Base-by-base conservation (phyloP, 1,140 invertebrate species). In the Araneus ventricosus region DNA sequence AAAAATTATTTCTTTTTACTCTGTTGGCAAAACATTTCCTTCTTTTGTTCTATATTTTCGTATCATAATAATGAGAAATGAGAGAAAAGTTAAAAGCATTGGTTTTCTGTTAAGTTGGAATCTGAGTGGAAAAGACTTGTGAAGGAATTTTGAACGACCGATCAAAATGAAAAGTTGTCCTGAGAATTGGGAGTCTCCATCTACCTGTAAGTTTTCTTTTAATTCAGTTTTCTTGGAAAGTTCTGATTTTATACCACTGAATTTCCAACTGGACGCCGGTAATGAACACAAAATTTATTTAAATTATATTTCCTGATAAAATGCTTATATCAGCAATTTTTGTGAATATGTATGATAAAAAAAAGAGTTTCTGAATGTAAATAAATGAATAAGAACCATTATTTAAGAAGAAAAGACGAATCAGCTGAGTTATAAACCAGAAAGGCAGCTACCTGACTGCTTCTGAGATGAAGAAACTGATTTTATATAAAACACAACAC, bases 191-290 rank as follows among this genome's bases (percentile, higher is more conserved):
- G 52, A 37, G n/a, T 57, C 1, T 87, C 61, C 34, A 22, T 87
- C 61, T 20, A 87, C n/a, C 8, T 24, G 61, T 61, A 37, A 10
- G 52, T 57, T 87, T 61, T 22, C 84, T 27, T 37, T 61, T 17
- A 20, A 10, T 37, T 87, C 84, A 4, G 30, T 27, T 37, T 27
- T 52, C 5, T n/a, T n/a, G n/a, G n/a, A n/a, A n/a, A n/a, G 84
- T 87, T 14, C 20, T 63, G 27, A 87, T 87, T 7, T 57, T 87
- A 61, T 34, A 61, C 17, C 61, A 24, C 52, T 87, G 10, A 87
- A 61, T 87, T 61, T 87, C 24, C 84, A 87, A 61, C 8, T 87
- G 57, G 22, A 61, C 34, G 37, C 24, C n/a, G n/a, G n/a, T n/a
- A n/a, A n/a, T n/a, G 41, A 45, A 45, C 10, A 4, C 41, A 45